A percentile compares a stretch with the other conserved stretches of the same genome.
Conservation (phyloP, 2,113 vertebrate genomes). For the Mugil cephalus region DNA sequence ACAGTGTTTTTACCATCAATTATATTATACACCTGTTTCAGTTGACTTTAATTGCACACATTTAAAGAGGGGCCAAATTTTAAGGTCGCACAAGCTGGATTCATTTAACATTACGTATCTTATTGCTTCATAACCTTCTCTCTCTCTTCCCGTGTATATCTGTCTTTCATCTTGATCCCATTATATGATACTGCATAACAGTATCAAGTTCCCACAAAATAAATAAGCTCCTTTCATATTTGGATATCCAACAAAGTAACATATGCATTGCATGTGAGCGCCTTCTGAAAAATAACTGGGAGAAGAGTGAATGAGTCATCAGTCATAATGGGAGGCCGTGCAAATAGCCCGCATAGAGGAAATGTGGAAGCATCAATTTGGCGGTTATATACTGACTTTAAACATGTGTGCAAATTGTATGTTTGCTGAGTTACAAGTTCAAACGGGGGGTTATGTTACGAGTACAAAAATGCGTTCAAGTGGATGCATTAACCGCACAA, state of each 20-base stretch:
- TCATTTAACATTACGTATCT: constrained; percentile 66
- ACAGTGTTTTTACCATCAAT: constrained; percentile 64
- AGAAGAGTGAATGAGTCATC: constrained; percentile 55
- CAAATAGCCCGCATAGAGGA: constrained; percentile 24
- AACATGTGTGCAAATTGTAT: constrained; percentile 31
- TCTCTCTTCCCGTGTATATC: constrained; percentile 57
- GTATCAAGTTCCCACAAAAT: constrained; percentile 74
- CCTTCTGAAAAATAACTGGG: constrained; percentile 61
- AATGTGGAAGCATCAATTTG: constrained; percentile 36
- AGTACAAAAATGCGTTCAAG: constrained; percentile 6
- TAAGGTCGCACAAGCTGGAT: constrained; percentile 71
- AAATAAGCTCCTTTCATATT: constrained; percentile 75
- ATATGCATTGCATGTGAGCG: constrained; percentile 74
- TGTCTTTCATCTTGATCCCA: constrained; percentile 77
- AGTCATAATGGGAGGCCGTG: constrained; percentile 29
- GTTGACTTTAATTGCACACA: constrained; percentile 63
- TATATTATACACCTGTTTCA: constrained; percentile 41
- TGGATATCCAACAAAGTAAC: constrained; percentile 67
- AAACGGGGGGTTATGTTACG: not conserved
- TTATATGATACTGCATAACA: constrained; percentile 73
- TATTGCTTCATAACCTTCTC: constrained; percentile 62
- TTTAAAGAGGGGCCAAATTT: constrained; percentile 59
- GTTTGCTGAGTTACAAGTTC: constrained; percentile 11
- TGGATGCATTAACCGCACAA: not conserved
- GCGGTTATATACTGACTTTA: constrained; percentile 24